Evolutionary conservation across 2,113 vertebrate species (phyloP), one percentile per base, ranked within the genome.

Genomic region (Chroicocephalus ridibundus): DNA sequence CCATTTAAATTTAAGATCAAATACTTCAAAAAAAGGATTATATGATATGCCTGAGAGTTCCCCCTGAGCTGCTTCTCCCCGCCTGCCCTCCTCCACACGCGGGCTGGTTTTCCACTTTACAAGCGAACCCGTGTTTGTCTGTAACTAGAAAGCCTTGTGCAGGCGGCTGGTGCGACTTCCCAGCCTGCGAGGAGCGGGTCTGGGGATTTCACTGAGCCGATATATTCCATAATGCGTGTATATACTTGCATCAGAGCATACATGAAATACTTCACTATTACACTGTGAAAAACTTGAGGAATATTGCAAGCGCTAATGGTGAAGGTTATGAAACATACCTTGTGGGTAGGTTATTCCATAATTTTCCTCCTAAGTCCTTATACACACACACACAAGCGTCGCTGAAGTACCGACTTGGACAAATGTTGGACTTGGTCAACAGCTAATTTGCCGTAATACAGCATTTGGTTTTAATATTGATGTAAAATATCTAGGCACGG

Each of bases 1-100:
- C 79, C 80, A 52, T 89, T 96, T 90, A 88, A 83, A 96, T 92
- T 88, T 88, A 80, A 93, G 85, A 90, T 88, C 88, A 86, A 58
- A 46, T 83, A 83, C 90, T 96, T 90, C 82, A 88, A 24, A 94
- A 94, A 49, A 90, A 90, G 82, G 79, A 78, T 95, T 83, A 51
- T 88, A 34, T 36, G 17, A 31, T 71, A 7, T 36, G 88, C 55
- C 72, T 55, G 46, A 68, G 85, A 94, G 64, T 81, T 92, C 32
- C 34, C 32, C 40, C n/a, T 0, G 3, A 94, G 93, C 89, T 87
- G 58, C 58, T 65, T 78, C 81, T 89, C 47, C 25, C 58, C 38
- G 31, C 70, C 85, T 88, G 46, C 75, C 49, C 34, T 79, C 47
- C 60, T 64, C 42, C 40, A 5, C n/a, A 1, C 6, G 7, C n/a